These are phyloP conservation scores for Tridacna crocea DNA, from an alignment of 2,888 invertebrate species.

Conservation along the genomic window DNA sequence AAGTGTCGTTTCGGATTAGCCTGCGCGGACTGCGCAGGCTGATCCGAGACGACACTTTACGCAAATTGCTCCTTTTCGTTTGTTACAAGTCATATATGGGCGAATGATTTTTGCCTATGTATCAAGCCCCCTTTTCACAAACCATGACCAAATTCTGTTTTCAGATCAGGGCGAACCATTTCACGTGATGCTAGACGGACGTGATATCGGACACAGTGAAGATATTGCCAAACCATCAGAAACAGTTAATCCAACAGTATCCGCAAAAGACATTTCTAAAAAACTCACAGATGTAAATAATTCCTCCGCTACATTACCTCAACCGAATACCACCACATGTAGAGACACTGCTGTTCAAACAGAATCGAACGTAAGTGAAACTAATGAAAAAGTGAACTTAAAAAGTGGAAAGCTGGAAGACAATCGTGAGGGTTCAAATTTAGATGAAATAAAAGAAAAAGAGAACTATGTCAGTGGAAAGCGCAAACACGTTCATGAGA, in stretches of 20 bases:
- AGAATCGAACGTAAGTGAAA: background rate
- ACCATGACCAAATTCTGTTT: background rate
- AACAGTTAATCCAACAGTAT: background rate
- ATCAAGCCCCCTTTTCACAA: too few species aligned
- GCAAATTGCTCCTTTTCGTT: too few species aligned
- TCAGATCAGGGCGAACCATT: conserved; percentile 7
- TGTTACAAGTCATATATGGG: too few species aligned
- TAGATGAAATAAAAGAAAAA: too few species aligned
- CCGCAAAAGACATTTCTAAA: background rate
- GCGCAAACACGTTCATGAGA: background rate
- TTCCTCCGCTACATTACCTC: background rate
- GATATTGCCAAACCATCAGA: background rate
- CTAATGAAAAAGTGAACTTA: background rate
- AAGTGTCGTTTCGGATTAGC: too few species aligned
- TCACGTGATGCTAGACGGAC: background rate
- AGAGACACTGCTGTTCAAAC: conserved; percentile 8
- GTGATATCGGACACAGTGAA: conserved; percentile 1
- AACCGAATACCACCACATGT: background rate
- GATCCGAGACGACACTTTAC: too few species aligned
- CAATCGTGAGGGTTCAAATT: too few species aligned
- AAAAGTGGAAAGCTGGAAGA: too few species aligned
- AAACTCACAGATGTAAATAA: background rate
- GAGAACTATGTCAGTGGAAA: too few species aligned
- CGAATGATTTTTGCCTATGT: too few species aligned
- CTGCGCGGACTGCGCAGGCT: too few species aligned